These are phyloP conservation scores for Apantesis nais DNA, from an alignment of 2,888 invertebrate species.

Conservation along the genomic window DNA sequence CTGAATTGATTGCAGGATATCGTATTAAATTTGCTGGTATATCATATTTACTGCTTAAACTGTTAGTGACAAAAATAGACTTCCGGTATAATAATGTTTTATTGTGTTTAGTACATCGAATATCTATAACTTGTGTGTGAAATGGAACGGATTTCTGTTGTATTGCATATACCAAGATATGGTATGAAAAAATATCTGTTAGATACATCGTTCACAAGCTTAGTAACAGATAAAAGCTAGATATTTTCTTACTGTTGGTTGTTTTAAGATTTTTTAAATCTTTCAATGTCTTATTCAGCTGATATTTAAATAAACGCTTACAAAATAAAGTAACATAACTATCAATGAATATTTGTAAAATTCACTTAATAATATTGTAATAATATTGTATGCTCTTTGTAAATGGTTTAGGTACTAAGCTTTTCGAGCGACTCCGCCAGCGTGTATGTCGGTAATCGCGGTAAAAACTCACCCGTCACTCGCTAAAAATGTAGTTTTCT, in stretches of 20 bases:
- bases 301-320: background rate
- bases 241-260: background rate
- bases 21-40: constrained; percentile 72
- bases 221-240: background rate
- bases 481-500: too few species aligned
- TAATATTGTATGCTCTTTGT: too few species aligned
- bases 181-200: background rate
- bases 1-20: constrained; percentile 81
- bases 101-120: constrained; percentile 30
- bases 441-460: too few species aligned
- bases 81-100: constrained; percentile 39
- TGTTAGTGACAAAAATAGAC: constrained; percentile 56
- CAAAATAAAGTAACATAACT: background rate
- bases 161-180: background rate
- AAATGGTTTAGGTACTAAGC: background rate
- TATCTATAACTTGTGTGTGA: background rate
- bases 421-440: too few species aligned
- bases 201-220: background rate
- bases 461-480: too few species aligned
- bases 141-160: too few species aligned
- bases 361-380: too few species aligned
- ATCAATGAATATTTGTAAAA: background rate
- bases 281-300: background rate
- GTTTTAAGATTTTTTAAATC: background rate
- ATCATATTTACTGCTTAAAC: constrained; percentile 68